Base-by-base conservation (phyloP, 2,888 invertebrate species). In the Xiphydria camelus region DNA sequence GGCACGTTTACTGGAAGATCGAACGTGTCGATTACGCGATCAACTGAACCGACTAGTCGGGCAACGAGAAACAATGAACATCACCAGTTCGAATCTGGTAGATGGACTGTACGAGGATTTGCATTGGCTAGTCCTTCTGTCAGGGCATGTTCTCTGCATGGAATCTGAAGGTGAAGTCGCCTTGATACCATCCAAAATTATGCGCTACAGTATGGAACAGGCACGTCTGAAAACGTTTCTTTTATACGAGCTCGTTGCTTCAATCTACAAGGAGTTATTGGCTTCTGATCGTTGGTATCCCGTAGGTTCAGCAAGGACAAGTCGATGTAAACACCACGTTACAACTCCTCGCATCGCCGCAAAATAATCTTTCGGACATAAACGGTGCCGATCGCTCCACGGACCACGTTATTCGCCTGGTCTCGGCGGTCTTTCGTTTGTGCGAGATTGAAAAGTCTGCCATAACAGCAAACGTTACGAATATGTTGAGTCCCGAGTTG, bases 121-220 rank as follows among this genome's bases (percentile, higher is more conserved):
- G 15, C 93, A 94, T 73, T 95, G 94, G 95, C 81, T 91, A 19
- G 76, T 94, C 18, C 82, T 95, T 63, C 84, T 94, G 40, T 50
- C 76, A 72, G 90, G 89, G 58, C 83, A 85, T 66, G 78, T 85
- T 2, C 70, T 88, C 34, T 83, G 85, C 38, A 83, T 85, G 77
- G 84, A 86, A 48, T 80, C 82, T 42, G 83, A 83, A 29, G 86
- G 86, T 1, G 87, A 88, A 70, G 80, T 81, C 0, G 80, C 84
- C 2, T 74, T 85, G 59, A 84, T 88, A 53, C 88, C 88, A 1
- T 67, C 79, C 0, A 82, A 84, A 68, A 79, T 90, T 32, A 83
- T 86, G 64, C 77, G 79, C 36, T 83, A 81, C 73, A 86, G 86
- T 41, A 78, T 82, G 37, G 68, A 76, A 34, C 83, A 84, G 63